Conservation (phyloP, 2,113 vertebrate genomes). For the Thamnaconus septentrionalis region DNA sequence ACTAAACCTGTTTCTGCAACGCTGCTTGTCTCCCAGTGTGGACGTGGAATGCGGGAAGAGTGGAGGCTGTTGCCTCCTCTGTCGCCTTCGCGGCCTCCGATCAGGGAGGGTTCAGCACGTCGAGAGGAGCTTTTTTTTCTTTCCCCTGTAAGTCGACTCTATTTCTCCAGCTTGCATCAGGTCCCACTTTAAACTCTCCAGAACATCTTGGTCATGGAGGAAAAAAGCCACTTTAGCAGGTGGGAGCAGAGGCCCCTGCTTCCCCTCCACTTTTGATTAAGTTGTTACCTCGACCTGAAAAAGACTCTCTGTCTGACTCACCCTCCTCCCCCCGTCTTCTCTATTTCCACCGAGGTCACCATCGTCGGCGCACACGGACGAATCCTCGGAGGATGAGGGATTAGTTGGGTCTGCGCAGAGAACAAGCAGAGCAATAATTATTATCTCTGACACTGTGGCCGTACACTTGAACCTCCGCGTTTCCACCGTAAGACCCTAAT, state of each 20-base stretch:
- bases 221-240: slow-evolving; percentile 1
- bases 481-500: too few species aligned
- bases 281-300: neutral
- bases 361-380: too few species aligned
- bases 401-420: too few species aligned
- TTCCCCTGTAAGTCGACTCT: too few species aligned
- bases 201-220: slow-evolving; percentile 12
- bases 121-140: slow-evolving; percentile 36
- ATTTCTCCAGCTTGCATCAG: slow-evolving; percentile 46
- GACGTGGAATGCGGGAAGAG: slow-evolving; percentile 41
- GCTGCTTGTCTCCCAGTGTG: slow-evolving; percentile 48
- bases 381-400: too few species aligned
- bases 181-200: slow-evolving; percentile 31
- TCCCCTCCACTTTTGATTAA: slow-evolving; percentile 23
- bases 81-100: slow-evolving; percentile 9
- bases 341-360: too few species aligned
- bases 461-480: too few species aligned
- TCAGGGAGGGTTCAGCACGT: slow-evolving; percentile 12
- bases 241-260: slow-evolving; percentile 10
- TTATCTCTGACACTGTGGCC: too few species aligned
- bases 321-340: too few species aligned
- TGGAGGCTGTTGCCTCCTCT: neutral
- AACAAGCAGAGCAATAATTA: too few species aligned
- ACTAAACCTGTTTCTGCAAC: slow-evolving; percentile 48
- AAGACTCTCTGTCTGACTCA: neutral